Conservation (phyloP, 2,888 invertebrate species). For the Chrysolina americana region DNA sequence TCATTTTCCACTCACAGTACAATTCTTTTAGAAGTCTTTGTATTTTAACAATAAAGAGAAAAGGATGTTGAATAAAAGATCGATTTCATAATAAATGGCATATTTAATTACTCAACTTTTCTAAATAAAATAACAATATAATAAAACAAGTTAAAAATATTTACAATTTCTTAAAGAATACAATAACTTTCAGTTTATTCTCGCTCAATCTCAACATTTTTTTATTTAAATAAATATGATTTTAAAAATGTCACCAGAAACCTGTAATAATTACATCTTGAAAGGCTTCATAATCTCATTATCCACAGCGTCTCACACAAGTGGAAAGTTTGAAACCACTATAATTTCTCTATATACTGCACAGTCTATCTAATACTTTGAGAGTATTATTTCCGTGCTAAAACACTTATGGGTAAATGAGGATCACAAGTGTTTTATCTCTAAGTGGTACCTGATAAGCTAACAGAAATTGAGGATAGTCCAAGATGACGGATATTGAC, state of each 20-base stretch:
- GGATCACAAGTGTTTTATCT: no score
- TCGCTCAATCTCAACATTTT: constrained; percentile 17
- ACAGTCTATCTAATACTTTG: no score
- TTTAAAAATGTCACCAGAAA: background rate
- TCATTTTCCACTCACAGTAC: no score
- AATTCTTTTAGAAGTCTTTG: no score
- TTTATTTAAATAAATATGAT: background rate
- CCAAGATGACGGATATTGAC: no score
- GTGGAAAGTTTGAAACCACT: no score
- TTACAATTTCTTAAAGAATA: constrained; percentile 45
- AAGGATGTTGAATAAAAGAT: constrained; percentile 1
- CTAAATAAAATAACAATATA: constrained; percentile 47
- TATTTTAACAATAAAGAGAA: background rate
- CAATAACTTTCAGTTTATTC: constrained; percentile 24
- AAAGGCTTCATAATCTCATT: background rate
- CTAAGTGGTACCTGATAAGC: no score
- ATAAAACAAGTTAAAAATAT: constrained; percentile 50
- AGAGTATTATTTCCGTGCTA: no score
- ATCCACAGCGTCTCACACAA: background rate
- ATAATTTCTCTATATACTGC: no score
- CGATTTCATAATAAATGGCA: constrained; percentile 10
- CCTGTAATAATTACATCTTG: background rate
- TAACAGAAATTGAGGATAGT: no score
- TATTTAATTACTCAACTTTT: constrained; percentile 29
- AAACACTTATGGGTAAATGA: no score